Percentiles rank a stretch among this genome's conserved stretches.
phyloP scores from a whole-genome alignment of 2,888 invertebrate species.

The Coenonympha glycerion region DNA sequence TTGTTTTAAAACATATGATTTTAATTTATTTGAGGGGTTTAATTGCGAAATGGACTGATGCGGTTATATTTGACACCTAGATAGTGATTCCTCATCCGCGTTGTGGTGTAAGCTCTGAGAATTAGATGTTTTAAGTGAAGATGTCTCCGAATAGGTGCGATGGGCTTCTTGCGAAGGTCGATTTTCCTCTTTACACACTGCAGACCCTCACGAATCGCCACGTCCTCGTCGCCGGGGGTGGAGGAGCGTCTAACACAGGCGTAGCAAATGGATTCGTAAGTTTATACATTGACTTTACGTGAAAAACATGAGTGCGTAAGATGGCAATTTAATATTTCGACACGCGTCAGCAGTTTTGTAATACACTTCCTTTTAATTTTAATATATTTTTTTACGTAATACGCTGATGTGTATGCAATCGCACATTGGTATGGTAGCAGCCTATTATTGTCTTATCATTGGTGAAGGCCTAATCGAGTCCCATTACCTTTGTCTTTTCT shows the following conservation, averaged over 20 bases:
- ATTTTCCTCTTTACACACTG: constrained; percentile 94
- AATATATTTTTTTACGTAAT: constrained; percentile 12
- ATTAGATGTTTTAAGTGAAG: constrained; percentile 52
- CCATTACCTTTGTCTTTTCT: neutral
- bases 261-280: constrained; percentile 98
- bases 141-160: constrained; percentile 76
- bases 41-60: constrained; percentile 49
- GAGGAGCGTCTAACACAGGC: constrained; percentile 97
- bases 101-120: constrained; percentile 35
- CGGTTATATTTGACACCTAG: constrained; percentile 38
- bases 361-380: neutral
- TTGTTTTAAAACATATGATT: constrained; percentile 51
- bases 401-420: neutral
- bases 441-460: neutral
- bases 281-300: constrained; percentile 34
- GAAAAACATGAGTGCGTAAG: constrained; percentile 17
- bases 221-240: constrained; percentile 97
- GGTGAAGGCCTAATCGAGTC: neutral
- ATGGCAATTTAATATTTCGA: constrained; percentile 19
- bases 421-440: constrained; percentile 5
- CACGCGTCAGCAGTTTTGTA: constrained; percentile 46
- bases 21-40: constrained; percentile 38
- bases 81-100: constrained; percentile 40
- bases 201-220: constrained; percentile 94
- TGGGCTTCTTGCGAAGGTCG: constrained; percentile 88